These are phyloP conservation scores for Neodontobutis hainanensis DNA, from an alignment of 2,113 vertebrate species.

Conservation along the genomic window DNA sequence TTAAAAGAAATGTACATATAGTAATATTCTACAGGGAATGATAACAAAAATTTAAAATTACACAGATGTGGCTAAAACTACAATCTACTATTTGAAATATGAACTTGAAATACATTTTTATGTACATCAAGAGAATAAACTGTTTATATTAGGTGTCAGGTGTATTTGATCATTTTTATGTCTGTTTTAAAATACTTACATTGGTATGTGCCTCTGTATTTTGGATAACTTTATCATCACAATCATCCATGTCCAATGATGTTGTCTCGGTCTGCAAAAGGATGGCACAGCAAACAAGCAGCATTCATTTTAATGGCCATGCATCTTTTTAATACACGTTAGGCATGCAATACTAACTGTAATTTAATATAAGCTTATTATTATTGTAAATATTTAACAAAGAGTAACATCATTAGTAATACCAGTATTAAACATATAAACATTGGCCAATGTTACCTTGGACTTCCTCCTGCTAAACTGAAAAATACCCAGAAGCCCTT, in stretches of 20 bases:
- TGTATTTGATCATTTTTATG: background rate
- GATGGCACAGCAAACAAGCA: conserved; percentile 68
- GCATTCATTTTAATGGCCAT: conserved; percentile 48
- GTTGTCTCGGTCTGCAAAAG: conserved; percentile 73
- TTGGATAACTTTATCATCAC: conserved; percentile 62
- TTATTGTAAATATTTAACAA: background rate
- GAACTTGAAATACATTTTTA: background rate
- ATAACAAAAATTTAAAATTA: no score
- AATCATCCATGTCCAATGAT: conserved; percentile 69
- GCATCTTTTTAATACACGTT: conserved; percentile 13
- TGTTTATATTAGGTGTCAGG: background rate
- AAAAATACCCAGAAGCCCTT: conserved; percentile 87
- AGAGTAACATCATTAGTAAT: background rate
- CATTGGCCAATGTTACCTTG: conserved; percentile 79
- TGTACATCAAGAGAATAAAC: background rate
- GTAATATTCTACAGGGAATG: no score
- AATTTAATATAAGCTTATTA: background rate
- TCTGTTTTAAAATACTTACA: conserved; percentile 79
- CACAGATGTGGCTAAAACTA: no score
- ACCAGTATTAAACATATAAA: background rate
- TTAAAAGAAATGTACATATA: no score
- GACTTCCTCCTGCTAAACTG: conserved; percentile 82
- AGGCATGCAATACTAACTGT: conserved; percentile 16
- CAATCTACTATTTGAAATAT: no score
- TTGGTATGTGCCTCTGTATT: conserved; percentile 55